Percentiles rank a stretch among this genome's conserved stretches.
phyloP scores from a whole-genome alignment of 2,888 invertebrate genomes.

The Dorcus hopei region DNA sequence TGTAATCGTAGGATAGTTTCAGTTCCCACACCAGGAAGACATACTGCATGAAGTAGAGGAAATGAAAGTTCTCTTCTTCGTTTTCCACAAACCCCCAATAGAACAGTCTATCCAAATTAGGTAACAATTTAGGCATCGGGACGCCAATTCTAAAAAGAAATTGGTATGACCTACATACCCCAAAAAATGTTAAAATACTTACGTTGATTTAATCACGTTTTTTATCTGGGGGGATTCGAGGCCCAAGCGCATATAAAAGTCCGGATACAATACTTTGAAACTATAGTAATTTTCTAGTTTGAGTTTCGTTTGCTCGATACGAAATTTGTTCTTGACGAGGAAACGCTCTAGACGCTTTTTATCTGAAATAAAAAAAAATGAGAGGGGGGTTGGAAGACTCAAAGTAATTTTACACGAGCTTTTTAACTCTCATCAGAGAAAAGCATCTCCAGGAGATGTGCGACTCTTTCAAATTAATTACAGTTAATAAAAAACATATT shows the following conservation, averaged over 20 bases:
- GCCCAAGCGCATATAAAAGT: background rate
- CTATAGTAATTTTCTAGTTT: constrained; percentile 10
- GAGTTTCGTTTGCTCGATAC: constrained; percentile 9
- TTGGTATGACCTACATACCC: no score
- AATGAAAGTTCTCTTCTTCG: background rate
- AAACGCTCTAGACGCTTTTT: constrained; percentile 7
- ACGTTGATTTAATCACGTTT: background rate
- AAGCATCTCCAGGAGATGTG: no score
- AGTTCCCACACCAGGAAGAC: background rate
- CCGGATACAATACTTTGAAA: background rate
- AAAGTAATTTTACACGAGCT: no score
- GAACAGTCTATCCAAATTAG: background rate
- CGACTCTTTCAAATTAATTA: no score
- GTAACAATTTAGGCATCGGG: background rate
- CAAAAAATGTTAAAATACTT: background rate
- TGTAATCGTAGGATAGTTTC: background rate
- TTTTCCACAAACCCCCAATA: background rate
- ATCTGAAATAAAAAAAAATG: background rate
- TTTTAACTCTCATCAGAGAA: no score
- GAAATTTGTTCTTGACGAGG: constrained; percentile 15
- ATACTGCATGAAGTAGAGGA: background rate
- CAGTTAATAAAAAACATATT: no score
- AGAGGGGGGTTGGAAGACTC: no score
- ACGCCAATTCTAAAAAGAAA: background rate
- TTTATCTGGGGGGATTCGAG: background rate